A percentile compares a stretch with the other conserved stretches of the same genome.
Evolutionary conservation across 1,140 invertebrate genomes (phyloP).

Genomic region (Triops longicaudatus): DNA sequence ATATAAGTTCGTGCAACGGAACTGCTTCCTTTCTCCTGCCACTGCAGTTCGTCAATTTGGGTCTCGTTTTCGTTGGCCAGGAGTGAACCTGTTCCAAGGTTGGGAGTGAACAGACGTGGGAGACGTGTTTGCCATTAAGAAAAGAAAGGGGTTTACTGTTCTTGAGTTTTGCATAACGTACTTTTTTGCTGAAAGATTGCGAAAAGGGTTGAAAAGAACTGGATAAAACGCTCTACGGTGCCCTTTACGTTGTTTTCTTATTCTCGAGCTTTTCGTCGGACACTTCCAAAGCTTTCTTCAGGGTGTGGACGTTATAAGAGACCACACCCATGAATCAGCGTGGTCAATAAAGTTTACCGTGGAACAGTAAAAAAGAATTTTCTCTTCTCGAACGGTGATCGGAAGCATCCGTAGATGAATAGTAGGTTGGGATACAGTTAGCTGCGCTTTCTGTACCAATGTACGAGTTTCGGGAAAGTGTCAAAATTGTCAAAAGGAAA

Average conservation of each 20-base stretch:
- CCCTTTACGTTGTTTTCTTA: not conserved
- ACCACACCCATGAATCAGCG: not conserved
- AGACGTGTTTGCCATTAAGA: not conserved
- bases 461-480: no score
- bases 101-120: not conserved
- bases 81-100: conserved; percentile 10
- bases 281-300: not conserved
- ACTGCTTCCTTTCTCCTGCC: not conserved
- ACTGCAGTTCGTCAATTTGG: not conserved
- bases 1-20: not conserved
- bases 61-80: not conserved
- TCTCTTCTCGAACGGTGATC: not conserved
- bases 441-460: not conserved
- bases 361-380: not conserved
- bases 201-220: no score
- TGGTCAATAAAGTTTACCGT: not conserved
- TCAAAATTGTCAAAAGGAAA: no score
- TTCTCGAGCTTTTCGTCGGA: not conserved
- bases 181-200: not conserved
- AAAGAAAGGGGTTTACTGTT: not conserved
- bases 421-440: not conserved
- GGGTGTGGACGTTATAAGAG: not conserved
- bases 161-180: not conserved
- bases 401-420: not conserved
- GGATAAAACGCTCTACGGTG: not conserved